Evolutionary conservation across 2,888 invertebrate genomes (phyloP).

Genomic region (Pristionchus exspectatus): DNA sequence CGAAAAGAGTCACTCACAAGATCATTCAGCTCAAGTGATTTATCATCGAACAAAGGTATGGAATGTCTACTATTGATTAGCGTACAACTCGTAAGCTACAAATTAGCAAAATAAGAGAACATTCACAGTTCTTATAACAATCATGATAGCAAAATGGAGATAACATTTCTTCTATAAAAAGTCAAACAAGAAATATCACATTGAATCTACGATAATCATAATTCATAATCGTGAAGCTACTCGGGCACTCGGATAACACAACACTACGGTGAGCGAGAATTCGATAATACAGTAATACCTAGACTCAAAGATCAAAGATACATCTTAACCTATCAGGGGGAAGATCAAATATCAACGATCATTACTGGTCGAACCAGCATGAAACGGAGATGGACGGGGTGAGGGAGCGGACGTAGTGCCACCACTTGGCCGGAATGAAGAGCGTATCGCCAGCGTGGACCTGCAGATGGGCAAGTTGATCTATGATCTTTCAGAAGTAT

Average conservation of each 20-base stretch:
- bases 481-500: no score
- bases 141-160: background rate
- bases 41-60: background rate
- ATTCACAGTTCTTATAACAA: background rate
- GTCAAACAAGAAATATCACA: background rate
- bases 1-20: background rate
- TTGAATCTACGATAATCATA: background rate
- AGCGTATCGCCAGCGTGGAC: conserved; percentile 91
- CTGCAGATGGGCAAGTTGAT: conserved; percentile 70
- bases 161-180: background rate
- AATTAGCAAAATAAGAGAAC: background rate
- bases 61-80: background rate
- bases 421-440: conserved; percentile 95
- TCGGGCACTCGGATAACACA: no score
- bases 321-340: background rate
- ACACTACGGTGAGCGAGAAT: background rate
- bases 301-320: background rate
- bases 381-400: conserved; percentile 95
- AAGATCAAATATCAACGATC: background rate
- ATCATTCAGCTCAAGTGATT: background rate
- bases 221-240: no score
- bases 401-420: conserved; percentile 95
- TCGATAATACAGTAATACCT: no score
- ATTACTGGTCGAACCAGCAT: conserved; percentile 87
- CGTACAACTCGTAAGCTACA: background rate